These are phyloP conservation scores for Resseliella maxima DNA, from an alignment of 2,888 invertebrate genomes.

Conservation along the genomic window DNA sequence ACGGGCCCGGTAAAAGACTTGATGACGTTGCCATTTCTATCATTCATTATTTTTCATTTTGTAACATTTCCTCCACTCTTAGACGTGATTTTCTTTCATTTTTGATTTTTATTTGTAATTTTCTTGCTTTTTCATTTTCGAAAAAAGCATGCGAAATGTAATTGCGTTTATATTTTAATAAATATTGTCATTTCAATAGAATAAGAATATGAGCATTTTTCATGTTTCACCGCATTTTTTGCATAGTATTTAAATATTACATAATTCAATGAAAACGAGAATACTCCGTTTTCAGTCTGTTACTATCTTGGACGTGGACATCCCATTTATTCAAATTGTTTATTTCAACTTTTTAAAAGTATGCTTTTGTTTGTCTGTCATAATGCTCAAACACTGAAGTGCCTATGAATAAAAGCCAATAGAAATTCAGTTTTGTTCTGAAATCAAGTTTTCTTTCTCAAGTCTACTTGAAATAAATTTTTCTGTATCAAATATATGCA, in stretches of 20 bases:
- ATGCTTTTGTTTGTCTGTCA: slow-evolving; percentile 17
- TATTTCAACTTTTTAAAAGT: slow-evolving; percentile 23
- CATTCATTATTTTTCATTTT: not conserved
- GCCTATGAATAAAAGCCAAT: not conserved
- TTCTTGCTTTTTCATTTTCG: slow-evolving; percentile 17
- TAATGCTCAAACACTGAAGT: not conserved
- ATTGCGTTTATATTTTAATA: slow-evolving; percentile 26
- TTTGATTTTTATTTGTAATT: not conserved
- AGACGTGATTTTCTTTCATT: not conserved
- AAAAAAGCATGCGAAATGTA: not conserved
- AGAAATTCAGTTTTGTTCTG: not conserved
- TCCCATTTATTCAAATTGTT: not conserved
- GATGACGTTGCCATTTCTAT: slow-evolving; percentile 44
- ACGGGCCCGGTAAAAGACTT: not conserved
- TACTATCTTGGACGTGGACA: not conserved
- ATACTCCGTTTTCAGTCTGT: not conserved
- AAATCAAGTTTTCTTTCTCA: not conserved
- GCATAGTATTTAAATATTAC: slow-evolving; percentile 15
- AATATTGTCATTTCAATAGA: slow-evolving; percentile 14
- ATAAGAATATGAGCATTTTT: not conserved
- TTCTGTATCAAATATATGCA: not conserved
- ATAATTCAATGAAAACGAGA: not conserved
- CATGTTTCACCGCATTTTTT: not conserved
- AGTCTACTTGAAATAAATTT: not conserved
- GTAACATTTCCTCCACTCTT: not conserved